Evolutionary conservation across 2,888 invertebrate species (phyloP), one percentile per base, ranked within the genome.

Genomic region (Oscheius sp.): DNA sequence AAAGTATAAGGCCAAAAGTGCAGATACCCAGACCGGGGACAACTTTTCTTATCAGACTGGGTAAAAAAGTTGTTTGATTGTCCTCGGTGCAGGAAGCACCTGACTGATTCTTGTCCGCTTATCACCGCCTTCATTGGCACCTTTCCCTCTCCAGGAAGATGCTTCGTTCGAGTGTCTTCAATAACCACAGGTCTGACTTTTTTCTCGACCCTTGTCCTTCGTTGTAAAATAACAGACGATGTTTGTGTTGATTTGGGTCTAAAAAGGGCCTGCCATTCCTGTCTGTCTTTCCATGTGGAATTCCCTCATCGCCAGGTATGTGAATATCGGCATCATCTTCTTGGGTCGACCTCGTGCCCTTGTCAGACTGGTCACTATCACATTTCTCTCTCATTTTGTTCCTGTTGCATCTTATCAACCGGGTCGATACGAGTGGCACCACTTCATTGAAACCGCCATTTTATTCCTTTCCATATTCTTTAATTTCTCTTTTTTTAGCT

Each of bases 381-480:
- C 35, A 9, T 35, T 35, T 35, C 35, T 35, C 35, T 35, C 35
- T 35, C 35, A 35, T 35, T 35, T 43, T 23, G 61, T 61, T 61
- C 43, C 61, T 43, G 41, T 61, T 61, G 61, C 61, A 58, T 43
- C 21, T 55, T 41, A 35, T 61, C 41, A 61, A 41, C 61, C 18
- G 43, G 43, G 61, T 61, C 43, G 61, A 61, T 61, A 61, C 43
- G 61, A 61, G 61, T 61, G 61, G 61, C 43, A 43, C 61, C 61
- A 61, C 61, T 41, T 43, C 41, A 41, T 61, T 43, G 61, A n/a
- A 61, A 61, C 41, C 27, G 58, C 35, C 35, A 35, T 35, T 35
- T 35, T 35, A 35, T 35, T 35, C 35, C 35, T 61, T 41, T 61
- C 18, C 43, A n/a, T 21, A 21, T 41, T 45, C 16, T 25, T 16